Evolutionary conservation across 2,797 vertebrate genomes (phyloP), one percentile per base, ranked within the genome.

Genomic region (Hozukius guyotensis): DNA sequence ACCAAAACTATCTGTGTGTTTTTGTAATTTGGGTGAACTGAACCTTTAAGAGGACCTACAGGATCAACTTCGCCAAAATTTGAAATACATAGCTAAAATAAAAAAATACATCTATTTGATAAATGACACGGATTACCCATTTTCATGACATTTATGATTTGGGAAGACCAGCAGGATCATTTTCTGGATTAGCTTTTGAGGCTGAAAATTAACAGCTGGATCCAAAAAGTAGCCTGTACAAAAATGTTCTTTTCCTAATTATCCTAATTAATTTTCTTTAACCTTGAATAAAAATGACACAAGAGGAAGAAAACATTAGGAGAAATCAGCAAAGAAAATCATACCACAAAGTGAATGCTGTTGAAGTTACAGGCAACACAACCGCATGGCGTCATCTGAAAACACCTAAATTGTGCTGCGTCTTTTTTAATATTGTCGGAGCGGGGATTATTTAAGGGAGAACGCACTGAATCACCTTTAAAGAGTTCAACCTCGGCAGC

Each of bases 401-500:
- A 71, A 68, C 22, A 49, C 18, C 25, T 24, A 14, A 14, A 52
- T 20, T 25, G 11, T 62, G 16, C 16, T 46, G 4, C 3, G 64
- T 66, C 0, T 6, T 57, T 59, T 66, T 29, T 36, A 46, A 52
- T 76, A 32, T 52, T 22, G 8, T 27, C 22, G 9, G 12, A 49
- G 52, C 1, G 0, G n/a, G 29, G 9, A 74, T 80, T 66, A 65
- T 84, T 64, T 65, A 65, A 68, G 42, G 34, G 20, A 20, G 32
- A 72, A 68, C 53, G 25, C 56, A 38, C 10, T 5, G 18, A 72
- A 81, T 83, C 69, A 80, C 67, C 73, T 79, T 84, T 56, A 32
- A 34, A 87, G 68, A 66, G 77, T 64, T 84, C 18, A 77, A 27
- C 77, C 71, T 83, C 72, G 56, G 64, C 84, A 80, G 77, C 32